Conservation (phyloP, 2,797 vertebrate species). For the Fistularia tabacaria region DNA sequence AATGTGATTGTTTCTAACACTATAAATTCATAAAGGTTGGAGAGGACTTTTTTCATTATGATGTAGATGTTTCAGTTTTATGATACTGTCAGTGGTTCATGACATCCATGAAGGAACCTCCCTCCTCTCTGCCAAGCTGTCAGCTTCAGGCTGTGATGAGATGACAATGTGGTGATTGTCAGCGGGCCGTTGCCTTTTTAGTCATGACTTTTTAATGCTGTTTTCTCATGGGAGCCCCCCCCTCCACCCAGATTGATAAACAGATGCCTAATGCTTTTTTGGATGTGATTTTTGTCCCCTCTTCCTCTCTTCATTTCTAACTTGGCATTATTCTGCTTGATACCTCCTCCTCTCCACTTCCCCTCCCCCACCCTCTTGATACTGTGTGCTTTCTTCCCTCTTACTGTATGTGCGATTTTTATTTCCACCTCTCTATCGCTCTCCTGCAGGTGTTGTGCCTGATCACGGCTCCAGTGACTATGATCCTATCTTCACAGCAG, state of each 20-base stretch:
- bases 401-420: background rate
- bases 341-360: conserved; percentile 1
- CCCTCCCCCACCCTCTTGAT: conserved; percentile 2
- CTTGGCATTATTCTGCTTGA: conserved; percentile 8
- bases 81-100: conserved; percentile 55
- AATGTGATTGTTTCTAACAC: conserved; percentile 32
- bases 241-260: conserved; percentile 50
- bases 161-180: conserved; percentile 54
- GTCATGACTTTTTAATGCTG: conserved; percentile 67
- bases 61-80: conserved; percentile 35
- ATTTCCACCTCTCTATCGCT: background rate
- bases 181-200: conserved; percentile 34
- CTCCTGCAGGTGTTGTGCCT: conserved; percentile 86
- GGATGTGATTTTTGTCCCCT: conserved; percentile 36
- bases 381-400: background rate
- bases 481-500: conserved; percentile 96
- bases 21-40: conserved; percentile 4
- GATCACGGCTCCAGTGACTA: conserved; percentile 93
- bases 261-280: conserved; percentile 58
- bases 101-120: conserved; percentile 39
- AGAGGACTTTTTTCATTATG: conserved; percentile 22
- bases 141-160: conserved; percentile 45
- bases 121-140: conserved; percentile 41
- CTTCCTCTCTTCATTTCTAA: background rate
- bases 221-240: conserved; percentile 52